Evolutionary conservation across 23 tunicate species (phyloP), one percentile per base, ranked within the genome.

Genomic region (Clavelina lepadiformis): DNA sequence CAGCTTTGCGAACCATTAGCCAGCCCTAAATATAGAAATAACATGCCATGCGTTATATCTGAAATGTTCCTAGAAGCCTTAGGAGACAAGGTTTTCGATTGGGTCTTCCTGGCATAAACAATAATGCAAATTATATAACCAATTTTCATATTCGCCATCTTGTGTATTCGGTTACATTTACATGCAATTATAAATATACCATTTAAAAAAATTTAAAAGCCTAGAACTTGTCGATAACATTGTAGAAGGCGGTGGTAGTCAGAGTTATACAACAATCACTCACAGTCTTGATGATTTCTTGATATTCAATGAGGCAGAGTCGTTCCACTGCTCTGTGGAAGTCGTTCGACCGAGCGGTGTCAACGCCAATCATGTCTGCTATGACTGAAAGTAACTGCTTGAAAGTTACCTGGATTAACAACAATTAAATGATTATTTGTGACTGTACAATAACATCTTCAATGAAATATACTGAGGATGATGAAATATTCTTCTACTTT

Each of bases 381-480:
- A 86, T 64, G 0, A 86, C 58, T 3, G 95, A 77, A 61, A 86
- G 80, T 11, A 86, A 46, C 54, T 86, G 95, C 24, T 68, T 75
- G 55, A 86, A 86, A 24, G 70, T 78, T 1, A 86, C 83, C 85
- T 79, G 79, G 30, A 69, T n/a, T n/a, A n/a, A n/a, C n/a, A n/a
- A n/a, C n/a, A n/a, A n/a, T n/a, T n/a, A n/a, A n/a, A 41, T 8
- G 15, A 41, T 41, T 41, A 8, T 41, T 41, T 41, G 49, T 41
- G 49, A 15, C 11, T 11, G 11, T 11, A 8, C 49, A 41, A 8
- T 8, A 41, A 41, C 11, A 15, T 15, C 15, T 41, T 41, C 49
- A 41, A 41, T 11, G 49, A 41, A 41, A 41, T 15, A 41, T 8
- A 41, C 49, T 41, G 49, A 41, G 49, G 49, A 41, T 41, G 49